A percentile compares a stretch with the other conserved stretches of the same genome.
Evolutionary conservation across 2,113 vertebrate genomes (phyloP).

Genomic region (Coreoperca whiteheadi): DNA sequence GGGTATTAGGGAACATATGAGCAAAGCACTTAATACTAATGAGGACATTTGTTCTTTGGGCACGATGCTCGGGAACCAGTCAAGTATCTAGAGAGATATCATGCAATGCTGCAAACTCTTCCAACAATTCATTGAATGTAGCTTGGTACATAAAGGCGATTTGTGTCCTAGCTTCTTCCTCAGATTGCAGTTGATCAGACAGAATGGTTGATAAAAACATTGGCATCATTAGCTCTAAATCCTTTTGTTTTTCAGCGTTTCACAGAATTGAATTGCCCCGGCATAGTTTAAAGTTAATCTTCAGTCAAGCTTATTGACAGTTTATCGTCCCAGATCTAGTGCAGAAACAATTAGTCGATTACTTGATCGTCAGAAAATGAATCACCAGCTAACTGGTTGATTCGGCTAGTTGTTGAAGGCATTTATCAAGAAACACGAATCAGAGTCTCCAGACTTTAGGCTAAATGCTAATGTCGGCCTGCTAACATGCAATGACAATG

Average conservation of each 20-base stretch:
- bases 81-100: background rate
- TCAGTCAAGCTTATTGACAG: background rate
- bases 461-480: too few relatives aligned
- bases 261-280: background rate
- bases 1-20: conserved; percentile 67
- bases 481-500: too few relatives aligned
- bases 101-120: background rate
- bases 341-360: background rate
- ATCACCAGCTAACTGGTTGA: background rate
- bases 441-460: background rate
- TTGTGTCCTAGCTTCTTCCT: background rate
- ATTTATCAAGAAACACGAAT: background rate
- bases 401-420: too few relatives aligned
- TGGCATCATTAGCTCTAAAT: background rate
- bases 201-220: background rate
- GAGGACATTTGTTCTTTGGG: conserved; percentile 55
- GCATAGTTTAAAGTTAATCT: background rate
- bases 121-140: background rate
- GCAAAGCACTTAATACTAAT: conserved; percentile 64
- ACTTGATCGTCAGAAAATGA: background rate
- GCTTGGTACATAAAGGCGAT: background rate
- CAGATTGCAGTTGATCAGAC: rapidly evolving
- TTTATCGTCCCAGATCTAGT: background rate
- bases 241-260: background rate
- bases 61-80: background rate